These are phyloP conservation scores for Drosophila demipolita DNA, from an alignment of 2,888 invertebrate species.

Conservation along the genomic window DNA sequence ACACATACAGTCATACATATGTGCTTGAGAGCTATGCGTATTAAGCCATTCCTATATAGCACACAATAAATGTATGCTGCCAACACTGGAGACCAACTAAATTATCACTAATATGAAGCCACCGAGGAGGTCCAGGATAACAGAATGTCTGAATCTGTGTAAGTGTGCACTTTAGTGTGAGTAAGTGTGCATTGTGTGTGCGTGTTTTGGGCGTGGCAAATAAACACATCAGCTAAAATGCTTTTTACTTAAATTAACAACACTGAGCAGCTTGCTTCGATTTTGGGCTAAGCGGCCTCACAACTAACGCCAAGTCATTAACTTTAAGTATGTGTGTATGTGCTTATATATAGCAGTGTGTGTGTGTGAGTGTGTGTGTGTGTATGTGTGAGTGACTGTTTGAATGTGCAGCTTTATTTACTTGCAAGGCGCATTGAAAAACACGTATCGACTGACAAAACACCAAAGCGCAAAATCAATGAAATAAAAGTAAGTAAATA, in stretches of 20 bases:
- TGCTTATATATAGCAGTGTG: neutral
- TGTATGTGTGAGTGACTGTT: slow-evolving; percentile 1
- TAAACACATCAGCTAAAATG: slow-evolving; percentile 79
- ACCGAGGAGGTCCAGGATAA: slow-evolving; percentile 34
- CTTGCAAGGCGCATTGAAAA: slow-evolving; percentile 26
- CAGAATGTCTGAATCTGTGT: slow-evolving; percentile 14
- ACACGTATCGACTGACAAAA: slow-evolving; percentile 39
- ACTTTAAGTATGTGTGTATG: slow-evolving; percentile 44
- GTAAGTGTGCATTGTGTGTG: slow-evolving; percentile 22
- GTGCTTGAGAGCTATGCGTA: slow-evolving; percentile 33
- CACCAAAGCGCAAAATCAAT: slow-evolving; percentile 54
- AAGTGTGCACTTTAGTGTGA: slow-evolving; percentile 22
- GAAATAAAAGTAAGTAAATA: slow-evolving; percentile 53
- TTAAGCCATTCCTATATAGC: slow-evolving; percentile 57
- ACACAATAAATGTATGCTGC: slow-evolving; percentile 58
- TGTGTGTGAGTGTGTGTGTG: slow-evolving; percentile 4
- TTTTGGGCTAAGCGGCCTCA: slow-evolving; percentile 47
- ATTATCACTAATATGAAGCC: slow-evolving; percentile 76
- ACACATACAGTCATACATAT: slow-evolving; percentile 20
- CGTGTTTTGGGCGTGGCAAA: slow-evolving; percentile 71
- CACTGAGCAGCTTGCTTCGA: slow-evolving; percentile 66
- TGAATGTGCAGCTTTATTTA: slow-evolving; percentile 22
- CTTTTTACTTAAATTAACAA: slow-evolving; percentile 80
- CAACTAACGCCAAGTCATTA: slow-evolving; percentile 69
- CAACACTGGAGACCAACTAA: slow-evolving; percentile 76